Conservation (phyloP, 2,113 vertebrate species). For the Cavia porcellus region DNA sequence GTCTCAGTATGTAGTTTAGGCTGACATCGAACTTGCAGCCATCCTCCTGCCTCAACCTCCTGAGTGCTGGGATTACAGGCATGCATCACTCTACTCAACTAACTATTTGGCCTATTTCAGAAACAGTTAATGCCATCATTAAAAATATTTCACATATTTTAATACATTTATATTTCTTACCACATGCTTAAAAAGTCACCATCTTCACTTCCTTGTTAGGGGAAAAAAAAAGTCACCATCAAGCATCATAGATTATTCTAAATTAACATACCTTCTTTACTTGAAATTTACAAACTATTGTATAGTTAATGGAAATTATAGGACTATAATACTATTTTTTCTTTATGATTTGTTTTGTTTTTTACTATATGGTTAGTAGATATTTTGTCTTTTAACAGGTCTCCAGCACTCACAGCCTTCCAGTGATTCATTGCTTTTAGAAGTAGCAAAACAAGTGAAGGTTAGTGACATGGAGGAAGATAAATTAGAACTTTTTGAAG, state of each 20-base stretch:
- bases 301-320: constrained; percentile 39
- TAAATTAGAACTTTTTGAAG: constrained; percentile 95
- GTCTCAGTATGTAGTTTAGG: background rate
- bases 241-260: constrained; percentile 5
- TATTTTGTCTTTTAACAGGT: constrained; percentile 86
- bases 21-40: background rate
- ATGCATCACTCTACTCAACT: background rate
- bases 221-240: background rate
- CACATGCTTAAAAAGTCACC: background rate
- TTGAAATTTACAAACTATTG: background rate
- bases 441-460: constrained; percentile 98
- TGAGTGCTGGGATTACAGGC: background rate
- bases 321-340: background rate
- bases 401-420: constrained; percentile 91
- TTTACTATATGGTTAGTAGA: constrained; percentile 45
- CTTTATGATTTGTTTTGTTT: background rate
- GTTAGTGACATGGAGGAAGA: constrained; percentile 97
- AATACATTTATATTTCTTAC: background rate
- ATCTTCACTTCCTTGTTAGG: background rate
- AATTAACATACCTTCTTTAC: background rate
- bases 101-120: background rate
- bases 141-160: constrained; percentile 44
- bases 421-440: constrained; percentile 94
- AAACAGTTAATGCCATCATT: constrained; percentile 38
- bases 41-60: background rate